A percentile compares a stretch with the other conserved stretches of the same genome.
phyloP scores from a whole-genome alignment of 2,797 vertebrate genomes.

The Acanthiza pusilla region DNA sequence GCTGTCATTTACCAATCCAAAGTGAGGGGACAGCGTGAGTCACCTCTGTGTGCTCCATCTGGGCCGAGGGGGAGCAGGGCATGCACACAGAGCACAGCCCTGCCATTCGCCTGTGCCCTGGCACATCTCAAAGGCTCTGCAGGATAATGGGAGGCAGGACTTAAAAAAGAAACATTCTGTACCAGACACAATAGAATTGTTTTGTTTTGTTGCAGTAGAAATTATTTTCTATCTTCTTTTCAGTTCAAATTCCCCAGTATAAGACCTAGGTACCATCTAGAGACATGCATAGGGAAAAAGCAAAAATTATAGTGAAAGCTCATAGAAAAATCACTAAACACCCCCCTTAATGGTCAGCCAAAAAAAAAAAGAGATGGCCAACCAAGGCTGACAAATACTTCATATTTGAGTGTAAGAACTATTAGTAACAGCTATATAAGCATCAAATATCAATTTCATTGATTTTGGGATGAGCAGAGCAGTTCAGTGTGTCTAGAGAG shows the following conservation, averaged over 20 bases:
- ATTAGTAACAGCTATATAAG: background rate
- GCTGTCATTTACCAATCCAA: background rate
- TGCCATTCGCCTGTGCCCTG: background rate
- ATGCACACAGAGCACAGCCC: background rate
- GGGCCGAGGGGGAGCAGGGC: background rate
- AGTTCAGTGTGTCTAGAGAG: background rate
- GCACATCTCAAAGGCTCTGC: background rate
- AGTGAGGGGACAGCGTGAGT: background rate
- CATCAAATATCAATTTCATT: background rate
- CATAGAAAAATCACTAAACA: background rate
- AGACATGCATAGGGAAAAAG: background rate
- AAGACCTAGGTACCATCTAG: background rate
- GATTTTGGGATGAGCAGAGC: background rate
- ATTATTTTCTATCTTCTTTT: background rate
- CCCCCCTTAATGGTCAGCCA: background rate
- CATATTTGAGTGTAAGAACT: background rate
- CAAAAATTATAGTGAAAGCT: background rate
- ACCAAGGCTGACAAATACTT: background rate
- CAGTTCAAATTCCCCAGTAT: background rate
- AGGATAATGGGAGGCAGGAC: background rate
- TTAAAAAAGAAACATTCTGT: background rate
- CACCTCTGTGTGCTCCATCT: background rate
- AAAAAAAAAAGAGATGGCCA: background rate
- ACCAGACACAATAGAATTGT: background rate
- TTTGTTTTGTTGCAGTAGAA: background rate